phyloP scores from a whole-genome alignment of 1,140 invertebrate genomes.

The Drosophila pachea region DNA sequence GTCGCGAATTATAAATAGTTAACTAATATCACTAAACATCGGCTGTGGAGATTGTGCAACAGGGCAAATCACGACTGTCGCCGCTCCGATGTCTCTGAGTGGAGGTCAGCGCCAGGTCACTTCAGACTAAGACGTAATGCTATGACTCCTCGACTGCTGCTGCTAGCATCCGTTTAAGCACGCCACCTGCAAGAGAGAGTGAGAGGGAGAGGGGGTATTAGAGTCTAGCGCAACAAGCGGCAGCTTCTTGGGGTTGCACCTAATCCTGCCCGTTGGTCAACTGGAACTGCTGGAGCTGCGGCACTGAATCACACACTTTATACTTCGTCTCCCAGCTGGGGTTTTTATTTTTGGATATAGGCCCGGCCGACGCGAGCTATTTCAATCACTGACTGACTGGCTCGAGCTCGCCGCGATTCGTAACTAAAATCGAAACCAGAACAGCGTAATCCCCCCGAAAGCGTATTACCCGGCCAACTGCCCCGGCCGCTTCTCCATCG shows the following conservation, averaged over 20 bases:
- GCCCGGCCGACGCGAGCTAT: conserved; percentile 39
- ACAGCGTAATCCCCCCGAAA: conserved; percentile 28
- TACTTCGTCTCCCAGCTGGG: conserved; percentile 37
- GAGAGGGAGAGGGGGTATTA: not conserved
- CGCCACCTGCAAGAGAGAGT: conserved; percentile 55
- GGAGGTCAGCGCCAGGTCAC: conserved; percentile 41
- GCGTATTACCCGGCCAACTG: conserved; percentile 24
- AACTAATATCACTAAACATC: conserved; percentile 76
- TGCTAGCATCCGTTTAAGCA: conserved; percentile 44
- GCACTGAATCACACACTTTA: conserved; percentile 61
- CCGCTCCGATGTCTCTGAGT: conserved; percentile 42
- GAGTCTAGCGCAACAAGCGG: not conserved
- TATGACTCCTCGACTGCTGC: conserved; percentile 31
- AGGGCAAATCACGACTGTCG: conserved; percentile 35
- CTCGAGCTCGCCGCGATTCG: conserved; percentile 34
- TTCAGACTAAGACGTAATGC: conserved; percentile 37
- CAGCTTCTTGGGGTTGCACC: conserved; percentile 8
- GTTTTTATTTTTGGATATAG: conserved; percentile 56
- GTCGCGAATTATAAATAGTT: conserved; percentile 56
- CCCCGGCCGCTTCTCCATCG: not conserved
- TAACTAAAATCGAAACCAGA: conserved; percentile 40
- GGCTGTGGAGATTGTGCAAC: conserved; percentile 57
- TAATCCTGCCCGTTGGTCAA: conserved; percentile 30
- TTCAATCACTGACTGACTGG: conserved; percentile 1
- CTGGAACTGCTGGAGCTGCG: conserved; percentile 47